Base-by-base conservation (phyloP, 2,888 invertebrate genomes). In the Dicycla oo region DNA sequence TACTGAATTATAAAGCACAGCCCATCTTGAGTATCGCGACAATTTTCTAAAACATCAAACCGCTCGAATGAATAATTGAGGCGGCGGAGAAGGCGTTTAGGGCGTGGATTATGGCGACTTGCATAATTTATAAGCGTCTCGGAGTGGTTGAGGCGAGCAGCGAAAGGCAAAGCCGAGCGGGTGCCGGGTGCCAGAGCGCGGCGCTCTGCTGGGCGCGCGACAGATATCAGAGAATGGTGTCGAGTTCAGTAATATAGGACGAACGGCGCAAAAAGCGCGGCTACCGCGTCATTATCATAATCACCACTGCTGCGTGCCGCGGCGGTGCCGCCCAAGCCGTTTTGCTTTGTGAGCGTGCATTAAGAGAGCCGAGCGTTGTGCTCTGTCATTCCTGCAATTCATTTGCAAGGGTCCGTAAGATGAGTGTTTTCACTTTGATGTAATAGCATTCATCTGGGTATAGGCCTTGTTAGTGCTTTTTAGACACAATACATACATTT, bases 21-120 rank as follows among this genome's bases (percentile, higher is more conserved):
- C 91, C 89, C 90, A 91, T 93, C 92, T 93, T 89, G 91, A 93
- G 90, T 91, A 94, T 93, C 91, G 92, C 92, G 93, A 94, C 95
- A 94, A 94, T 95, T 94, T 95, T 95, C 94, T 95, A 94, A 95
- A 94, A 94, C 94, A 95, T 95, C 95, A 95, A 95, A 95, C 94
- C 94, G 88, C 93, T 92, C 91, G 91, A 93, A 95, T 95, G 94
- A 95, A 96, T 95, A 95, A 95, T 95, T 94, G 93, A 95, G 91
- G 90, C 91, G 90, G 90, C 89, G 93, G 93, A 94, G 94, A 93
- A 94, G 93, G 94, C 94, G 94, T 95, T 95, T 95, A 95, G 93
- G 94, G 93, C 92, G 94, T 93, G 93, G 94, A 95, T 95, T 96
- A 95, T 94, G 91, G 94, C 94, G 92, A 93, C 93, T 94, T 95